Percentiles rank a stretch among this genome's conserved stretches.
Conservation (phyloP, 2,797 vertebrate genomes). For the Gallinago stenura region DNA sequence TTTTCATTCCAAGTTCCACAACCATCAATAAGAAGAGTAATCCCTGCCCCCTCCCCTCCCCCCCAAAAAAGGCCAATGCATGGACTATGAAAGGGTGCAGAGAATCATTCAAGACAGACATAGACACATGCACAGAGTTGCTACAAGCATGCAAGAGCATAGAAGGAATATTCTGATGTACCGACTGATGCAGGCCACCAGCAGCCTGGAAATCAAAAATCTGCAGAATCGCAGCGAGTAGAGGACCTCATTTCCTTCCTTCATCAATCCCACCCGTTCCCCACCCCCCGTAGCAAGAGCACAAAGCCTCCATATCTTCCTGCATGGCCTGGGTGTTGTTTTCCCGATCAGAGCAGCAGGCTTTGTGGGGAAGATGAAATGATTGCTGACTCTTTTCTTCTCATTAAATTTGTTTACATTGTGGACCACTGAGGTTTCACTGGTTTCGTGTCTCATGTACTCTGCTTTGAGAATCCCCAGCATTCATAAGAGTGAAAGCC, state of each 20-base stretch:
- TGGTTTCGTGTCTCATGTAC: constrained; percentile 26
- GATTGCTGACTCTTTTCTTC: constrained; percentile 48
- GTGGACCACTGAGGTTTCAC: not conserved
- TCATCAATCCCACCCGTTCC: not conserved
- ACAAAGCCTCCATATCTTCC: not conserved
- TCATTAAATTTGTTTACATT: constrained; percentile 46
- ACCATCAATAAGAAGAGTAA: not conserved
- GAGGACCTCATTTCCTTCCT: not conserved
- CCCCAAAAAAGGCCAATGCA: accelerated
- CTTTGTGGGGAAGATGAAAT: constrained; percentile 54
- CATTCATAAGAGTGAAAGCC: constrained; percentile 26
- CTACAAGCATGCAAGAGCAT: not conserved
- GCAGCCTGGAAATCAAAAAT: not conserved
- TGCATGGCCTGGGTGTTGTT: not conserved
- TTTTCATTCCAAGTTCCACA: not conserved
- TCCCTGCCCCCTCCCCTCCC: not conserved
- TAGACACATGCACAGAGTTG: not conserved
- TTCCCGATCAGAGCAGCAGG: not conserved
- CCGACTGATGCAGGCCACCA: not conserved
- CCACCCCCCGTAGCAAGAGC: not conserved
- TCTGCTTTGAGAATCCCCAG: constrained; percentile 12
- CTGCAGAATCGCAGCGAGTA: not conserved
- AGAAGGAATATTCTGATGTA: not conserved
- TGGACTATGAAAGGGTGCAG: not conserved
- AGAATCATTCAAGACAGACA: not conserved